A percentile compares a stretch with the other conserved stretches of the same genome.
phyloP scores from a whole-genome alignment of 2,113 vertebrate species.

The Pluvialis apricaria region DNA sequence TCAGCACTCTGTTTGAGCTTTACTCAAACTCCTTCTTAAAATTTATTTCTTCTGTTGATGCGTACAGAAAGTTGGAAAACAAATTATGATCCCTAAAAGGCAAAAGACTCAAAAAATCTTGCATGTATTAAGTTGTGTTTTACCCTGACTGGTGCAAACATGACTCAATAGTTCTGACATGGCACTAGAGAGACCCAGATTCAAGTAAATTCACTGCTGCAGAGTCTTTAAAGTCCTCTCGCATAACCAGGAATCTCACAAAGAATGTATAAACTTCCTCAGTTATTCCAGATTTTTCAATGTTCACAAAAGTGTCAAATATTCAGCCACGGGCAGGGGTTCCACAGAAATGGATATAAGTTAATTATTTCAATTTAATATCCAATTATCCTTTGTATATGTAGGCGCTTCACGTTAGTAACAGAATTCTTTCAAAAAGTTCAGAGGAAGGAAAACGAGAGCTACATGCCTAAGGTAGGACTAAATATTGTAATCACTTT shows the following conservation, averaged over 20 bases:
- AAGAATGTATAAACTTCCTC: not conserved
- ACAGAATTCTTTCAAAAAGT: not conserved
- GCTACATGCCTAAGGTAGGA: slow-evolving; percentile 25
- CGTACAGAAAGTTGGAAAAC: not conserved
- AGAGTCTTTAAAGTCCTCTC: not conserved
- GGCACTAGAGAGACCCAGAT: not conserved
- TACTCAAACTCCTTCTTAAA: not conserved
- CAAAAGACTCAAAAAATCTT: not conserved
- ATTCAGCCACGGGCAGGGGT: not conserved
- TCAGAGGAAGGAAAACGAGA: slow-evolving; percentile 6
- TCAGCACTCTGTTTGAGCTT: not conserved
- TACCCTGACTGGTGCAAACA: not conserved
- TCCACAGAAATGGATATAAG: not conserved
- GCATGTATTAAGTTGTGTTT: not conserved
- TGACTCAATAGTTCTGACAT: not conserved
- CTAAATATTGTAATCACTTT: slow-evolving; percentile 64
- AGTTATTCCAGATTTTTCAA: not conserved
- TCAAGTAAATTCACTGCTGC: not conserved
- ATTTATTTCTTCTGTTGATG: not conserved
- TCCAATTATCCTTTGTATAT: not conserved
- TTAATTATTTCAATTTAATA: not conserved
- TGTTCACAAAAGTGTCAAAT: not conserved
- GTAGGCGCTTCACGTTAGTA: not conserved
- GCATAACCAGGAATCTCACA: not conserved
- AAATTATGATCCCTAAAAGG: not conserved